A percentile compares a stretch with the other conserved stretches of the same genome.
Conservation (phyloP, 2,113 vertebrate species). For the Danionella cerebrum region DNA sequence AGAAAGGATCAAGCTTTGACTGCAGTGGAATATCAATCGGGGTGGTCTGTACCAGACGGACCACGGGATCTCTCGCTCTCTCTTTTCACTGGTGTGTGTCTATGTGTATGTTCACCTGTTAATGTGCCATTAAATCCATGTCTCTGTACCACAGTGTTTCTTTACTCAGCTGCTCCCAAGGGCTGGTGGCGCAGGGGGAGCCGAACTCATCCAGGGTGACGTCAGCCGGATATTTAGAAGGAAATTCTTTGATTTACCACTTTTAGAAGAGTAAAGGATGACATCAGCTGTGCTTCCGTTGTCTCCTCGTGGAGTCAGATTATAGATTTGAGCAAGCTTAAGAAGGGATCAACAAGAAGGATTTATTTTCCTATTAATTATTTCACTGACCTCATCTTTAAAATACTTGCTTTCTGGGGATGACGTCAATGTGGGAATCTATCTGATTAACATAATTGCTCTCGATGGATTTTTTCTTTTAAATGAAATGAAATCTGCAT, state of each 20-base stretch:
- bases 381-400: neutral
- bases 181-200: neutral
- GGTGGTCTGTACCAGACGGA: slow-evolving; percentile 18
- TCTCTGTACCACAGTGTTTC: slow-evolving; percentile 1
- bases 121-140: slow-evolving; percentile 11
- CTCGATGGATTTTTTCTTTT: too few relatives aligned
- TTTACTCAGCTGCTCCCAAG: slow-evolving; percentile 6
- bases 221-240: slow-evolving; percentile 16
- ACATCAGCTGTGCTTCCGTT: slow-evolving; percentile 11
- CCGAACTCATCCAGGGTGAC: neutral
- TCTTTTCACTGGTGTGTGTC: too few relatives aligned
- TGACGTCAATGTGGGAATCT: too few relatives aligned
- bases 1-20: neutral
- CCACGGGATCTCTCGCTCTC: neutral
- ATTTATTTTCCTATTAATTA: neutral
- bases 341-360: neutral
- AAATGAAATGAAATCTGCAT: too few relatives aligned
- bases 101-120: slow-evolving; percentile 18
- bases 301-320: slow-evolving; percentile 1
- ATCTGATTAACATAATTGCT: too few relatives aligned
- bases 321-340: slow-evolving; percentile 21
- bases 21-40: neutral
- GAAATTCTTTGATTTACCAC: neutral
- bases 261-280: slow-evolving; percentile 20
- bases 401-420: too few relatives aligned